Percentiles rank a stretch among this genome's conserved stretches.
phyloP scores from a whole-genome alignment of 1,140 invertebrate genomes.

The Drosophila guanche region DNA sequence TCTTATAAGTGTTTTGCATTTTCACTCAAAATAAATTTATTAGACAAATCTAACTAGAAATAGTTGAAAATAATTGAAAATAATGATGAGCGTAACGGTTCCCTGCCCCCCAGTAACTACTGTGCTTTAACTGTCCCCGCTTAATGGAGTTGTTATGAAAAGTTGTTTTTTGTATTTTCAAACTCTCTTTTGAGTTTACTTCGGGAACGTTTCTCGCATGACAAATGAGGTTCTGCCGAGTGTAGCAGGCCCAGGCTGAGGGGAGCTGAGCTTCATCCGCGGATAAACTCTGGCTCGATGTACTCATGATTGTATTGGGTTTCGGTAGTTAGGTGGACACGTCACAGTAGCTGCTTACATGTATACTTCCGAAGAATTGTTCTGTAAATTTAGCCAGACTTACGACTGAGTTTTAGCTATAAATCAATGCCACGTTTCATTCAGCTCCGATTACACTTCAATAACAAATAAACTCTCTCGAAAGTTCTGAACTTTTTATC shows the following conservation, averaged over 20 bases:
- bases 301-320: slow-evolving; percentile 10
- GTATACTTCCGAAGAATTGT: too few species aligned
- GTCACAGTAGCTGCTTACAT: slow-evolving; percentile 5
- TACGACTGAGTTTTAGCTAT: too few species aligned
- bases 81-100: background rate
- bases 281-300: slow-evolving; percentile 29
- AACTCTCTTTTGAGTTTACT: slow-evolving; percentile 19
- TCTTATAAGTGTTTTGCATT: too few species aligned
- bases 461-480: background rate
- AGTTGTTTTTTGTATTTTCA: slow-evolving; percentile 19
- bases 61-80: background rate
- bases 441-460: background rate
- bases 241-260: slow-evolving; percentile 20
- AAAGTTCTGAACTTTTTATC: slow-evolving; percentile 7
- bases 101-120: background rate
- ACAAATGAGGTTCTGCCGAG: slow-evolving; percentile 43
- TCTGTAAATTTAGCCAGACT: too few species aligned
- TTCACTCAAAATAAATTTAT: too few species aligned
- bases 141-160: slow-evolving; percentile 64
- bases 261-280: slow-evolving; percentile 32
- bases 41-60: too few species aligned
- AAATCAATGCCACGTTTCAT: background rate
- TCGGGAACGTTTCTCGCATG: slow-evolving; percentile 56
- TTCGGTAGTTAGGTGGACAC: slow-evolving; percentile 6
- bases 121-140: slow-evolving; percentile 20